phyloP scores from a whole-genome alignment of 2,888 invertebrate species.

The Rotaria magnacalcarata region DNA sequence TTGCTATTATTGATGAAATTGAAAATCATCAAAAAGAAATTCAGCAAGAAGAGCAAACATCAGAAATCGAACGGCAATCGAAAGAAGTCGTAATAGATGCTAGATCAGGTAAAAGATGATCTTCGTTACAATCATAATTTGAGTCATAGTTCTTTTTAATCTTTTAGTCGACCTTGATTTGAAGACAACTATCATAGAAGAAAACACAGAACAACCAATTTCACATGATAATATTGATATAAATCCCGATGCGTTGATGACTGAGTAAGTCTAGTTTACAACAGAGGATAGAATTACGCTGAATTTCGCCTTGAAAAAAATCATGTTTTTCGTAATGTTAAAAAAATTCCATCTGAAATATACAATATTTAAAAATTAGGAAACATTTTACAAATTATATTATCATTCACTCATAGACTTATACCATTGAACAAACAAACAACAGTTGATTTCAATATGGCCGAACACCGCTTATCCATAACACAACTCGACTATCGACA shows the following conservation, averaged over 20 bases:
- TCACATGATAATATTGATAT: not conserved
- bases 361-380: no score
- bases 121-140: not conserved
- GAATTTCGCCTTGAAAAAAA: no score
- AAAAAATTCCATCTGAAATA: no score
- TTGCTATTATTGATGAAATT: slow-evolving; percentile 53
- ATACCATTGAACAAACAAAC: not conserved
- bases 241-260: no score
- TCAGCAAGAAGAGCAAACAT: not conserved
- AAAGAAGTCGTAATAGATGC: not conserved
- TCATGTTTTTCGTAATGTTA: no score
- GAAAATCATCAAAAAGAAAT: slow-evolving; percentile 37
- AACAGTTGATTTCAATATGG: not conserved
- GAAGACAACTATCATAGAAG: no score
- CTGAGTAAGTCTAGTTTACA: no score
- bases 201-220: not conserved
- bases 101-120: not conserved
- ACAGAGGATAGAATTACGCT: no score
- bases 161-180: not conserved
- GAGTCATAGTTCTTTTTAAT: not conserved
- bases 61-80: not conserved
- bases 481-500: not conserved
- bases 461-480: fast-evolving
- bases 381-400: no score
- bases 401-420: no score